Percentiles rank a stretch among this genome's conserved stretches.
Conservation (phyloP, 2,113 vertebrate species). For the Nanorana parkeri region DNA sequence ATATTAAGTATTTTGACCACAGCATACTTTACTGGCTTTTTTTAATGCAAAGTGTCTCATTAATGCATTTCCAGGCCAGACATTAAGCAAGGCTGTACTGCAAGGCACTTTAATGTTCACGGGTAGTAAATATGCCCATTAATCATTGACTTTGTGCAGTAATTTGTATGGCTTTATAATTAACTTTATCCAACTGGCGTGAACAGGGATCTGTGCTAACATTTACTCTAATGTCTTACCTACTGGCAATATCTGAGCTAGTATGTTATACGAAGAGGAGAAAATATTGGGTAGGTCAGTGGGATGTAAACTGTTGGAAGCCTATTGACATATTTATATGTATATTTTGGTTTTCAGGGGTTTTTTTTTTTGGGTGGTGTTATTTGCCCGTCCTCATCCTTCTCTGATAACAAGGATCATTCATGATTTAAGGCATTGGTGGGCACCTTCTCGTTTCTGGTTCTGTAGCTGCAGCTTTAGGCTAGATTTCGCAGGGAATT, state of each 20-base stretch:
- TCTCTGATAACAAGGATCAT: no score
- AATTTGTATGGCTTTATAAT: slow-evolving; percentile 48
- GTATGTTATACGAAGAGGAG: not conserved
- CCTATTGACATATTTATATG: no score
- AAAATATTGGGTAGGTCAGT: no score
- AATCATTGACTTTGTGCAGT: slow-evolving; percentile 43
- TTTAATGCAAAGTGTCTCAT: slow-evolving; percentile 49
- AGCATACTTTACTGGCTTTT: slow-evolving; percentile 19
- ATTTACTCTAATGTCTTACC: slow-evolving; percentile 32
- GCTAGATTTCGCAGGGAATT: no score
- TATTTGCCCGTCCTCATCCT: no score
- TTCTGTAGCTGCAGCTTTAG: no score
- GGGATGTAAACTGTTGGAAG: no score
- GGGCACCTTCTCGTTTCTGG: no score
- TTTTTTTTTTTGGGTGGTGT: no score
- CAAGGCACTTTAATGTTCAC: slow-evolving; percentile 58
- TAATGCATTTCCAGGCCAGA: slow-evolving; percentile 56
- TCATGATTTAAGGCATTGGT: no score
- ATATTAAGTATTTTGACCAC: slow-evolving; percentile 64
- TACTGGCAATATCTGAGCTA: slow-evolving; percentile 10
- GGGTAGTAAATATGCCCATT: slow-evolving; percentile 43
- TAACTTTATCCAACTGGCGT: slow-evolving; percentile 42
- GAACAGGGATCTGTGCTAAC: slow-evolving; percentile 19
- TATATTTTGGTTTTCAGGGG: no score
- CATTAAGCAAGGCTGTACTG: slow-evolving; percentile 54